Percentiles rank a stretch among this genome's conserved stretches.
phyloP scores from a whole-genome alignment of 2,113 vertebrate species.

The Mola mola region DNA sequence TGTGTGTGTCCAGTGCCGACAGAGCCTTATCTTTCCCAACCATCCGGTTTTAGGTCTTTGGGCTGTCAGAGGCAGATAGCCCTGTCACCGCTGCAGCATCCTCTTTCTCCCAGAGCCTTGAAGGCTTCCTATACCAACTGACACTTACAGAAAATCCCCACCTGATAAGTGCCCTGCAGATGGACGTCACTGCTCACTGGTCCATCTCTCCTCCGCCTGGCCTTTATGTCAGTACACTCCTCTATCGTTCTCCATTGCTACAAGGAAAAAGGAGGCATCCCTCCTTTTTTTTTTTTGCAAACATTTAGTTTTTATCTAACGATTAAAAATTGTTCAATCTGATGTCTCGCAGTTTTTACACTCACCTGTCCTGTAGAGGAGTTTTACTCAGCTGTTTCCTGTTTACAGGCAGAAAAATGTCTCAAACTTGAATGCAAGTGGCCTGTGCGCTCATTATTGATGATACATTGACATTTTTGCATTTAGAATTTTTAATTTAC shows the following conservation, averaged over 20 bases:
- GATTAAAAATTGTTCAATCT: no score
- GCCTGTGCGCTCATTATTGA: no score
- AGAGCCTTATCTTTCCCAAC: slow-evolving; percentile 72
- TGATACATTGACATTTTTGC: no score
- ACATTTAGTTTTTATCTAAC: no score
- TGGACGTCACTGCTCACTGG: slow-evolving; percentile 53
- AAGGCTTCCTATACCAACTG: slow-evolving; percentile 71
- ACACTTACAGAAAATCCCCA: slow-evolving; percentile 74
- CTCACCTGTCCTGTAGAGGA: no score
- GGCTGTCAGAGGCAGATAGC: slow-evolving; percentile 79
- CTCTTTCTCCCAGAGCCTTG: slow-evolving; percentile 64
- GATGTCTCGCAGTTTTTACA: no score
- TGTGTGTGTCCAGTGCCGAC: slow-evolving; percentile 64
- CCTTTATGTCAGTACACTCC: slow-evolving; percentile 68
- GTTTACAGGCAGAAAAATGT: no score
- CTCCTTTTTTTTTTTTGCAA: no score
- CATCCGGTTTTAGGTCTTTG: slow-evolving; percentile 77
- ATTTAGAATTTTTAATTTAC: no score
- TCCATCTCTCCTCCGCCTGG: slow-evolving; percentile 43
- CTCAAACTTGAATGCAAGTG: no score
- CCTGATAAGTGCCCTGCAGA: slow-evolving; percentile 74
- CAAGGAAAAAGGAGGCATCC: no score
- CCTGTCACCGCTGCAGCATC: slow-evolving; percentile 71
- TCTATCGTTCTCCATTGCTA: slow-evolving; percentile 53
- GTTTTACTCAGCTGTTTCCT: no score